Percentiles rank a stretch among this genome's conserved stretches.
Evolutionary conservation across 2,113 vertebrate genomes (phyloP).

Genomic region (Entelurus aequoreus): DNA sequence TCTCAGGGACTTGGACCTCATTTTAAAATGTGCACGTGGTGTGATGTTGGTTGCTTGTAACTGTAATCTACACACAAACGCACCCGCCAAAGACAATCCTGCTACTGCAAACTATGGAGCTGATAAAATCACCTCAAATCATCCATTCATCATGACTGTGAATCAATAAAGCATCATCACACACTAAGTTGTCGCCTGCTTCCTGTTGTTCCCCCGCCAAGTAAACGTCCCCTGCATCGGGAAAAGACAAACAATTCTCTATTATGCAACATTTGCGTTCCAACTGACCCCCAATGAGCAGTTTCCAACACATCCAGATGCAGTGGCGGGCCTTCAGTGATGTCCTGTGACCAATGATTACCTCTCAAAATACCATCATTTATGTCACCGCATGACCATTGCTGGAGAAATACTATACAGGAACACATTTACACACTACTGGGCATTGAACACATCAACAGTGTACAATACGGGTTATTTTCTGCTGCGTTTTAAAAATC

Average conservation of each 20-base stretch:
- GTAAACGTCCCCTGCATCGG: slow-evolving; percentile 8
- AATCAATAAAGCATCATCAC: slow-evolving; percentile 71
- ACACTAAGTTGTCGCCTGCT: slow-evolving; percentile 42
- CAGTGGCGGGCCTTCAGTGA: too few relatives aligned
- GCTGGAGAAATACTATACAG: too few relatives aligned
- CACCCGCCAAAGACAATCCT: not conserved
- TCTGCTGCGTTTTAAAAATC: too few relatives aligned
- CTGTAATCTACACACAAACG: slow-evolving; percentile 35
- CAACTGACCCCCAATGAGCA: slow-evolving; percentile 11
- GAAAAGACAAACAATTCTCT: not conserved
- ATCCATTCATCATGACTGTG: slow-evolving; percentile 72
- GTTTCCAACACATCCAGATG: not conserved
- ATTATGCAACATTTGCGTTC: slow-evolving; percentile 7
- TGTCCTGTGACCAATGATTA: too few relatives aligned
- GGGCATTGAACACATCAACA: too few relatives aligned
- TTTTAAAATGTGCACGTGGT: slow-evolving; percentile 45
- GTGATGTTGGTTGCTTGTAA: slow-evolving; percentile 41
- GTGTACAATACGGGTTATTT: too few relatives aligned
- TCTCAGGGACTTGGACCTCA: slow-evolving; percentile 67
- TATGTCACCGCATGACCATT: too few relatives aligned
- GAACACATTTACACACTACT: too few relatives aligned
- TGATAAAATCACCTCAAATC: slow-evolving; percentile 45
- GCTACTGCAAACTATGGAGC: slow-evolving; percentile 28
- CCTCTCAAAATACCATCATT: too few relatives aligned
- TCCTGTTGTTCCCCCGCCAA: slow-evolving; percentile 24